Percentiles rank a stretch among this genome's conserved stretches.
Evolutionary conservation across 2,797 vertebrate genomes (phyloP).

Genomic region (Mormyrops boulengeri): DNA sequence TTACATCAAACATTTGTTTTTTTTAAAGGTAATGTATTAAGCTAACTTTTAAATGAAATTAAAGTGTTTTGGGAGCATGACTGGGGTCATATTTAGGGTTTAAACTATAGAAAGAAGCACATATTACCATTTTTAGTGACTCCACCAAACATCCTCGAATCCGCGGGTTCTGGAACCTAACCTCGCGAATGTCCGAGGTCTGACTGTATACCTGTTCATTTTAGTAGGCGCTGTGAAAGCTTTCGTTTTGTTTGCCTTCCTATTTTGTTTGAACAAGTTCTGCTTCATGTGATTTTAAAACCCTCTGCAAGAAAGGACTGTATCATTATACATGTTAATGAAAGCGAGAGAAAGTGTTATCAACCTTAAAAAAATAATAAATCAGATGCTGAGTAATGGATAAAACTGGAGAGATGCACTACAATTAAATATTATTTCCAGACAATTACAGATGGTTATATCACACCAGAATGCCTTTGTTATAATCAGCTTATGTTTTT

Average conservation of each 20-base stretch:
- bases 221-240: background rate
- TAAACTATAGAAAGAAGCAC: too few relatives aligned
- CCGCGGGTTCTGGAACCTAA: too few relatives aligned
- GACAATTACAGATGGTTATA: conserved; percentile 12
- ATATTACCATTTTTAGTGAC: too few relatives aligned
- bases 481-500: background rate
- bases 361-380: conserved; percentile 3
- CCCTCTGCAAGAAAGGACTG: background rate
- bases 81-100: too few relatives aligned
- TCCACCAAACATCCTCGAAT: too few relatives aligned
- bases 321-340: background rate
- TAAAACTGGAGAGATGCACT: background rate
- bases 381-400: background rate
- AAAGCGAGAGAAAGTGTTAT: background rate
- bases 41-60: too few relatives aligned
- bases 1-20: too few relatives aligned
- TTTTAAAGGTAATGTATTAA: too few relatives aligned
- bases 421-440: background rate
- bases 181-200: too few relatives aligned
- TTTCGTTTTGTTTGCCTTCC: background rate
- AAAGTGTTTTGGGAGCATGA: too few relatives aligned
- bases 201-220: background rate
- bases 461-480: background rate
- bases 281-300: background rate
- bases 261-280: background rate